A percentile compares a stretch with the other conserved stretches of the same genome.
phyloP scores from a whole-genome alignment of 2,113 vertebrate genomes.

The Chiloscyllium plagiosum region DNA sequence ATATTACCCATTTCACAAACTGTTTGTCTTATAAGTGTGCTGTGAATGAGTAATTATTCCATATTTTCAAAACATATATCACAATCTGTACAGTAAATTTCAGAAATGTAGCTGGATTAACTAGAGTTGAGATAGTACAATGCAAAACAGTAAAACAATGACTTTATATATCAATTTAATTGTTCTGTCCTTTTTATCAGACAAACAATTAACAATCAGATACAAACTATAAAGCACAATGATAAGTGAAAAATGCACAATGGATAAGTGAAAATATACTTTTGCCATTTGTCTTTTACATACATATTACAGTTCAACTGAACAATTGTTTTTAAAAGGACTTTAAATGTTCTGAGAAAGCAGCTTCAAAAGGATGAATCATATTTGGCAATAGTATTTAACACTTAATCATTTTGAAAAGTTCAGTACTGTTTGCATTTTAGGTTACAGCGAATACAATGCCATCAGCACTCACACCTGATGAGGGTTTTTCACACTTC shows the following conservation, averaged over 20 bases:
- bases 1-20: not conserved
- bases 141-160: not conserved
- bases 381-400: not conserved
- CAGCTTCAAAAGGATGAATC: not conserved
- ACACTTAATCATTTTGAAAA: not conserved
- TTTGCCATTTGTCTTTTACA: not conserved
- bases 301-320: not conserved
- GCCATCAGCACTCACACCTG: not conserved
- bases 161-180: not conserved
- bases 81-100: not conserved
- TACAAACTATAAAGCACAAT: not conserved
- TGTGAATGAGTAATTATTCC: not conserved
- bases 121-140: not conserved
- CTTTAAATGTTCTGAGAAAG: not conserved
- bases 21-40: not conserved
- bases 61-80: not conserved
- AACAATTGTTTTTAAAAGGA: not conserved
- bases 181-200: not conserved
- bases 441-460: not conserved
- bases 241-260: not conserved
- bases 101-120: not conserved
- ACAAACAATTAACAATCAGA: not conserved
- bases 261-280: not conserved
- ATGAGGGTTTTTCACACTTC: not conserved
- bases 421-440: not conserved